These are phyloP conservation scores for Sardina pilchardus DNA, from an alignment of 2,113 vertebrate genomes.

Conservation along the genomic window DNA sequence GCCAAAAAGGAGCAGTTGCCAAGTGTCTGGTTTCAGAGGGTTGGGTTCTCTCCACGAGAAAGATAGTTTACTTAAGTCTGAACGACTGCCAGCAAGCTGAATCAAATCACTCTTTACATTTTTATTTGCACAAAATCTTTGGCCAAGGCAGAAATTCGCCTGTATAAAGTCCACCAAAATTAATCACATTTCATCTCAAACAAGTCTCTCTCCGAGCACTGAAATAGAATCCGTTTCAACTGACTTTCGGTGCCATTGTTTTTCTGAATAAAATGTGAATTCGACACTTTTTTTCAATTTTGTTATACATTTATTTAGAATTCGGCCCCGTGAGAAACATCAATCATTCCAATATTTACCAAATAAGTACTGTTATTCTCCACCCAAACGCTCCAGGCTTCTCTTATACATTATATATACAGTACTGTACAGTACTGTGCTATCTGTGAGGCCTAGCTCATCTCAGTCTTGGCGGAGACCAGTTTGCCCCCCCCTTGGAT, in stretches of 20 bases:
- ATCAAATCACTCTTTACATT: conserved; percentile 23
- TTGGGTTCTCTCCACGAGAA: neutral
- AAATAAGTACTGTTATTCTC: too few relatives aligned
- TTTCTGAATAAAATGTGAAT: neutral
- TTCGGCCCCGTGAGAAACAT: too few relatives aligned
- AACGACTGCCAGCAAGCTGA: conserved; percentile 16
- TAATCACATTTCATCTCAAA: conserved; percentile 34
- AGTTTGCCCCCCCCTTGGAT: too few relatives aligned
- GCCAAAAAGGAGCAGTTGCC: conserved; percentile 20
- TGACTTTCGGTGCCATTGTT: neutral
- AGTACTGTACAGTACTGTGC: too few relatives aligned
- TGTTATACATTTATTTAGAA: neutral
- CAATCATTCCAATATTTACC: too few relatives aligned
- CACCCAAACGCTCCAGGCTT: too few relatives aligned
- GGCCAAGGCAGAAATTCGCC: neutral
- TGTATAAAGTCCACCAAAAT: conserved; percentile 20
- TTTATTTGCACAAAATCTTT: conserved; percentile 19
- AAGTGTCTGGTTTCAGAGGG: neutral
- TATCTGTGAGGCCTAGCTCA: too few relatives aligned
- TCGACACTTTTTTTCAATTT: neutral
- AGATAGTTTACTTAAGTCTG: conserved; percentile 23
- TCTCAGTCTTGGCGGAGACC: too few relatives aligned
- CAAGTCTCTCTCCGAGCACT: neutral
- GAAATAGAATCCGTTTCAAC: conserved; percentile 24
- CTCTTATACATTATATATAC: too few relatives aligned